phyloP scores from a whole-genome alignment of 1,140 invertebrate species.

The Megathymus violae region DNA sequence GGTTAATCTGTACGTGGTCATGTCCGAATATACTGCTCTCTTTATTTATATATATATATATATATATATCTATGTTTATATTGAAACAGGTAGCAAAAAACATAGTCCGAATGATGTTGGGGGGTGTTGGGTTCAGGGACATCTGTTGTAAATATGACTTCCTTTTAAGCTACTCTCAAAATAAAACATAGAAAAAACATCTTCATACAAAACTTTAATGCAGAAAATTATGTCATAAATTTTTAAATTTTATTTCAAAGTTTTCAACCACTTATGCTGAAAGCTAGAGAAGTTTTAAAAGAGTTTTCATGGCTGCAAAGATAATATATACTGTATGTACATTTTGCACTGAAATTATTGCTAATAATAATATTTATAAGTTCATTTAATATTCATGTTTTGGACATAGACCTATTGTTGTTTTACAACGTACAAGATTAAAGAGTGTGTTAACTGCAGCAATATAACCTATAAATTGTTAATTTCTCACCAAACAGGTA shows the following conservation, averaged over 20 bases:
- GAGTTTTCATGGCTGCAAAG: slow-evolving; percentile 1
- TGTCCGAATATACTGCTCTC: neutral
- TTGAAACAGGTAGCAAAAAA: too few relatives aligned
- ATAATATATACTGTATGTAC: slow-evolving; percentile 1
- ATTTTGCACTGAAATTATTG: neutral
- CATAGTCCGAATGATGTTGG: too few relatives aligned
- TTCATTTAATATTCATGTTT: too few relatives aligned
- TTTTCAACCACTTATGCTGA: slow-evolving; percentile 5
- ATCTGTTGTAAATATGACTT: neutral
- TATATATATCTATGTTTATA: too few relatives aligned
- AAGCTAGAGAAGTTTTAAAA: slow-evolving; percentile 1
- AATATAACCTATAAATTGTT: too few relatives aligned
- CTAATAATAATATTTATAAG: neutral
- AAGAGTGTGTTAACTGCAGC: too few relatives aligned
- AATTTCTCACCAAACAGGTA: too few relatives aligned
- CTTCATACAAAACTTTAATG: slow-evolving; percentile 7
- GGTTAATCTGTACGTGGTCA: neutral
- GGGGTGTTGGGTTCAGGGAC: too few relatives aligned
- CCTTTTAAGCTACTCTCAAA: neutral
- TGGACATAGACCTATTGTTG: too few relatives aligned
- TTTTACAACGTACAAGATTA: too few relatives aligned
- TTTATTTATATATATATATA: too few relatives aligned
- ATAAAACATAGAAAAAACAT: slow-evolving; percentile 1
- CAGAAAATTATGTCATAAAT: slow-evolving; percentile 22
- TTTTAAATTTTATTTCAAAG: slow-evolving; percentile 12